phyloP scores from a whole-genome alignment of 1,140 invertebrate genomes.

The Nephila pilipes region DNA sequence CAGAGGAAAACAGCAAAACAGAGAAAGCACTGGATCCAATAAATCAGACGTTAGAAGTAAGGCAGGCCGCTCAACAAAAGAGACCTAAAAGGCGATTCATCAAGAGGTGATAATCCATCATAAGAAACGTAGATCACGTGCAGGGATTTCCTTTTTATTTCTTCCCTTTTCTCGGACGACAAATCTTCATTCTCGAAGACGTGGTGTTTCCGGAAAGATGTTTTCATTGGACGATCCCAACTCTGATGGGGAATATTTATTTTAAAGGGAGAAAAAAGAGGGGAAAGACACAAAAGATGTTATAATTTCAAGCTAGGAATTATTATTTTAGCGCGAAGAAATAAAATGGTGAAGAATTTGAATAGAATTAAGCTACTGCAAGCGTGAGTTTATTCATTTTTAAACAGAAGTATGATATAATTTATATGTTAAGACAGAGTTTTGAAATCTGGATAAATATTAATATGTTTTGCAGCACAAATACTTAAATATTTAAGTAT shows the following conservation, averaged over 20 bases:
- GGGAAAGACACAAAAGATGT: background rate
- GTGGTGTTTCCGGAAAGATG: constrained; percentile 12
- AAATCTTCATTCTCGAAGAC: constrained; percentile 27
- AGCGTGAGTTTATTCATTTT: no score
- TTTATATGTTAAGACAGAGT: no score
- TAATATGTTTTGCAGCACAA: no score
- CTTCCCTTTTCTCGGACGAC: background rate
- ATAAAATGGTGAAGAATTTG: background rate
- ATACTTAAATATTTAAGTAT: no score
- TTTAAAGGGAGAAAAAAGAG: background rate
- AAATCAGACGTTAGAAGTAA: background rate
- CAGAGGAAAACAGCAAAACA: background rate
- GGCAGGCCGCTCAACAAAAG: background rate
- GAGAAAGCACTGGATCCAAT: background rate
- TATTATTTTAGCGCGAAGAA: background rate
- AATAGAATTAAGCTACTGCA: background rate
- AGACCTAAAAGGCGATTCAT: constrained; percentile 34
- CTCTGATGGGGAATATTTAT: constrained; percentile 5
- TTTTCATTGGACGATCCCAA: background rate
- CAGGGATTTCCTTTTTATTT: background rate
- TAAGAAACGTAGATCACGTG: constrained; percentile 31
- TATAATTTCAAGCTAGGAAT: background rate
- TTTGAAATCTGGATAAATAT: no score
- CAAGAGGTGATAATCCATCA: constrained; percentile 18
- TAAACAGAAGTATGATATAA: no score